phyloP scores from a whole-genome alignment of 2,113 vertebrate species.

The Pseudorectes ferrugineus region DNA sequence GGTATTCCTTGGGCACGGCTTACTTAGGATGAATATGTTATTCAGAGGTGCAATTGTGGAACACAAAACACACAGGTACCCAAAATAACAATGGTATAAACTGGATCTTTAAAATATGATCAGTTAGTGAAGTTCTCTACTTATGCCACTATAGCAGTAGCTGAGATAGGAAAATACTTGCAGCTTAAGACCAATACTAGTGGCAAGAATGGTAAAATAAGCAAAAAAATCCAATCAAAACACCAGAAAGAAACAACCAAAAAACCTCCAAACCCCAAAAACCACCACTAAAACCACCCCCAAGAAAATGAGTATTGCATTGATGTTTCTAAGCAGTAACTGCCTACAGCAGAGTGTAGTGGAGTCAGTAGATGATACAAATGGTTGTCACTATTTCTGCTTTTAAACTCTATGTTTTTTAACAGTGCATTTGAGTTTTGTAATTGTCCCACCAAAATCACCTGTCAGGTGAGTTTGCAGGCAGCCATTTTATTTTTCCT shows the following conservation, averaged over 20 bases:
- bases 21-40: background rate
- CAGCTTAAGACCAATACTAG: background rate
- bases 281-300: accelerated
- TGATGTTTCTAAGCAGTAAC: background rate
- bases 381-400: background rate
- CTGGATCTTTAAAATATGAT: background rate
- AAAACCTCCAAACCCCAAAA: accelerated
- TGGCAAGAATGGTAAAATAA: background rate
- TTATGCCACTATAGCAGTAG: background rate
- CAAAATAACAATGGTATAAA: background rate
- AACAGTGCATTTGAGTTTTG: background rate
- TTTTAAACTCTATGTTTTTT: background rate
- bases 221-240: background rate
- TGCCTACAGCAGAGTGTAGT: background rate
- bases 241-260: background rate
- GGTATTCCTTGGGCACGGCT: background rate
- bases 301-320: background rate
- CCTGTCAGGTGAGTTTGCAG: background rate
- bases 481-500: background rate
- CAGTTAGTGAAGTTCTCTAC: background rate
- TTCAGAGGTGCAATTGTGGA: background rate
- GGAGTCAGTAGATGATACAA: background rate
- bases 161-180: background rate
- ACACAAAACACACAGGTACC: background rate
- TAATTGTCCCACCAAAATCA: background rate